Base-by-base conservation (phyloP, 2,888 invertebrate species). In the Phortica magna region DNA sequence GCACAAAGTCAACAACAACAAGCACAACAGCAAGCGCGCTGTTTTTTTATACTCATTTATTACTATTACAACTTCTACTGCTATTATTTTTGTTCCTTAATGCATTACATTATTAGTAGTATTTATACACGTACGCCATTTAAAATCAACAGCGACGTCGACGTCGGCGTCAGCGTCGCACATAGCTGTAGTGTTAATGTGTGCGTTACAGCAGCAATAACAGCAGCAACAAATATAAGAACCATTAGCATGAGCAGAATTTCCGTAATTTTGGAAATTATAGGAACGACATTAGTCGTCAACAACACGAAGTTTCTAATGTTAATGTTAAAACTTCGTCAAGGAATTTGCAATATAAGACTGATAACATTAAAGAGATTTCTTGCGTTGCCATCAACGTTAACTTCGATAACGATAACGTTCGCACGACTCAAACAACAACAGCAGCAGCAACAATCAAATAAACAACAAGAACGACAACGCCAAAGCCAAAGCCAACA, bases 331-430 rank as follows among this genome's bases (percentile, higher is more conserved):
- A 61, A 78, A 80, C 78, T 81, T 79, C 76, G 78, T 77, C 81
- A 83, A 87, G 90, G 88, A 88, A 90, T 90, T 90, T 89, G 89
- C 90, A 90, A 84, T 88, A 90, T 91, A 90, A 90, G 90, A 90
- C 90, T 90, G 90, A 90, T 91, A 90, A 88, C 85, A 89, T 90
- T 90, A 89, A 90, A 85, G 80, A 89, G 89, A 89, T 85, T 90
- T 88, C 88, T 83, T 81, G 83, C 85, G 82, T 84, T 83, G 87
- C 67, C 79, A 77, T 73, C 61, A 53, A 76, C 71, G 57, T 72
- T 74, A 72, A 79, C 78, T 80, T 75, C 75, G 80, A 78, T 78
- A 80, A 19, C 68, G 78, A 14, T 78, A 80, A 31, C 31, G 31
- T 31, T 2, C 31, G 5, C 5, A 31, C 61, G 74, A 48, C 48